Conservation (phyloP, 2,888 invertebrate species). For the Perithous albicinctus region DNA sequence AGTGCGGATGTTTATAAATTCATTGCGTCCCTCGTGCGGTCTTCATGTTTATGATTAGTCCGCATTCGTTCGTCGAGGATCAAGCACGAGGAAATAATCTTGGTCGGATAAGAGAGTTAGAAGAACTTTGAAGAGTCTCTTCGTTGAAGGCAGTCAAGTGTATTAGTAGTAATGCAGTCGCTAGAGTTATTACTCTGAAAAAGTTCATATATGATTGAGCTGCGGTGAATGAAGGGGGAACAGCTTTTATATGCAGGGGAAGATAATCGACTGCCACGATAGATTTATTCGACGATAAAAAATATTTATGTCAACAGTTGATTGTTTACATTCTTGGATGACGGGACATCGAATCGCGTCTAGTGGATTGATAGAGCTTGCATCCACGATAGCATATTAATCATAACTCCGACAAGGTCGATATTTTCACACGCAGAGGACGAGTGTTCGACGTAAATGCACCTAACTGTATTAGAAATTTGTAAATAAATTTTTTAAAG, state of each 20-base stretch:
- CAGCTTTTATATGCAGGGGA: background rate
- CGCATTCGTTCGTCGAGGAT: background rate
- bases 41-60: background rate
- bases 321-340: constrained; percentile 26
- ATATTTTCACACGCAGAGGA: constrained; percentile 12
- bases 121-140: background rate
- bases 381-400: background rate
- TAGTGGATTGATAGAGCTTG: constrained; percentile 24
- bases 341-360: background rate
- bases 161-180: background rate
- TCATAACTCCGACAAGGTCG: constrained; percentile 7
- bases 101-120: background rate
- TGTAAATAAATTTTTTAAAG: no score
- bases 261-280: constrained; percentile 33
- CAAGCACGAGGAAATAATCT: background rate
- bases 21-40: background rate
- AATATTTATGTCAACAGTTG: constrained; percentile 22
- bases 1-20: constrained; percentile 2
- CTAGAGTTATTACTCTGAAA: background rate
- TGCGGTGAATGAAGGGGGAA: background rate
- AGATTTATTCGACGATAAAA: constrained; percentile 25
- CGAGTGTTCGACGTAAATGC: background rate
- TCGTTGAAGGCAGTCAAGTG: background rate
- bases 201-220: background rate
- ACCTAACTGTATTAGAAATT: no score